Evolutionary conservation across 2,888 invertebrate species (phyloP).

Genomic region (Rotaria sp.): DNA sequence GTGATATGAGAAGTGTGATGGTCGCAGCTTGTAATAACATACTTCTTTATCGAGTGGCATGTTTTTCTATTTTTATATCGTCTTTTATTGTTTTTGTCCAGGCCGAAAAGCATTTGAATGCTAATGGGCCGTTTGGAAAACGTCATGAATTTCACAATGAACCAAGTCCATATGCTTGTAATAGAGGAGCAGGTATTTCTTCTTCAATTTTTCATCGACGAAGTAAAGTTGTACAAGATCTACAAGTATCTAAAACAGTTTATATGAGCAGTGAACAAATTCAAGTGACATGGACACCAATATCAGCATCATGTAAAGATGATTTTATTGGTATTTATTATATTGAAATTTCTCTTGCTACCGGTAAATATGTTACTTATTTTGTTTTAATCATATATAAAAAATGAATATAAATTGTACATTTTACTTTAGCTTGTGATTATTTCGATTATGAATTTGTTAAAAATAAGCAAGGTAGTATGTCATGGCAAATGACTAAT

Average conservation of each 20-base stretch:
- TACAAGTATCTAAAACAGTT: background rate
- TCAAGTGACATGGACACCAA: constrained; percentile 11
- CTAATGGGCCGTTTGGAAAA: background rate
- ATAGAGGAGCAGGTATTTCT: background rate
- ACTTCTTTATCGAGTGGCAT: background rate
- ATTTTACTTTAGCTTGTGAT: background rate
- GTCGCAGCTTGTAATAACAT: background rate
- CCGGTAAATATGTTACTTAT: background rate
- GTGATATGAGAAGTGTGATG: background rate
- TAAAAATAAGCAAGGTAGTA: background rate
- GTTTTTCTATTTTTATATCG: background rate
- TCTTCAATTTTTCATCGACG: background rate
- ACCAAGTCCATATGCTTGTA: background rate
- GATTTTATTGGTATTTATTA: constrained; percentile 10
- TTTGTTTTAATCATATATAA: too few species aligned
- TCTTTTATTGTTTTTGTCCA: background rate
- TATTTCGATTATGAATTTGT: constrained; percentile 16
- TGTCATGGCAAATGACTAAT: background rate
- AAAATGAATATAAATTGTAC: background rate
- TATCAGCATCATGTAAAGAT: background rate
- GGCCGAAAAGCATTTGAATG: constrained; percentile 17
- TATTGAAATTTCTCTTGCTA: background rate
- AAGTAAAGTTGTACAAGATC: background rate
- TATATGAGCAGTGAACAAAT: background rate
- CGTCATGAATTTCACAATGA: background rate